Conservation (phyloP, 2,113 vertebrate species). For the Galbula dea region DNA sequence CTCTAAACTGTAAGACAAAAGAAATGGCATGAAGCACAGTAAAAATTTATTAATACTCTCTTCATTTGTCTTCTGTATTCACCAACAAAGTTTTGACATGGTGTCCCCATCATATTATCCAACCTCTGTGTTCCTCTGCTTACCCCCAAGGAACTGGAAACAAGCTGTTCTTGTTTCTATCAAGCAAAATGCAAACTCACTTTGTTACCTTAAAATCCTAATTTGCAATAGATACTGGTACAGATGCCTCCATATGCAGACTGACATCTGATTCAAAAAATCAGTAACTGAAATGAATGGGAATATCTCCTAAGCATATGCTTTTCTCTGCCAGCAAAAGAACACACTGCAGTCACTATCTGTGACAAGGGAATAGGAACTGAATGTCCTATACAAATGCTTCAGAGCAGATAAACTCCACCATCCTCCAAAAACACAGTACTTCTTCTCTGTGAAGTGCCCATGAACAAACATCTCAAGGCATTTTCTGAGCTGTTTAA, state of each 20-base stretch:
- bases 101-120: background rate
- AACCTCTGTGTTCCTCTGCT: background rate
- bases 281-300: background rate
- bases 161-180: background rate
- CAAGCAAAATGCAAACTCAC: background rate
- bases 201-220: background rate
- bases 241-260: background rate
- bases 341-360: background rate
- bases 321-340: background rate
- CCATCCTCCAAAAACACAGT: background rate
- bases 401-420: background rate
- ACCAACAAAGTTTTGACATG: background rate
- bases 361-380: background rate
- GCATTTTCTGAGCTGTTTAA: constrained; percentile 60
- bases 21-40: background rate
- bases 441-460: background rate
- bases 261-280: background rate
- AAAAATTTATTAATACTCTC: background rate
- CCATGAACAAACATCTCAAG: constrained; percentile 43
- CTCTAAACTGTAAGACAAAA: constrained; percentile 83
- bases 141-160: background rate
- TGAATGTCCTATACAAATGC: background rate
- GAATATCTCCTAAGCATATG: background rate
- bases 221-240: background rate
- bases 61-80: background rate